Evolutionary conservation across 2,797 vertebrate genomes (phyloP), one percentile per base, ranked within the genome.

Genomic region (Cossypha dichroa): DNA sequence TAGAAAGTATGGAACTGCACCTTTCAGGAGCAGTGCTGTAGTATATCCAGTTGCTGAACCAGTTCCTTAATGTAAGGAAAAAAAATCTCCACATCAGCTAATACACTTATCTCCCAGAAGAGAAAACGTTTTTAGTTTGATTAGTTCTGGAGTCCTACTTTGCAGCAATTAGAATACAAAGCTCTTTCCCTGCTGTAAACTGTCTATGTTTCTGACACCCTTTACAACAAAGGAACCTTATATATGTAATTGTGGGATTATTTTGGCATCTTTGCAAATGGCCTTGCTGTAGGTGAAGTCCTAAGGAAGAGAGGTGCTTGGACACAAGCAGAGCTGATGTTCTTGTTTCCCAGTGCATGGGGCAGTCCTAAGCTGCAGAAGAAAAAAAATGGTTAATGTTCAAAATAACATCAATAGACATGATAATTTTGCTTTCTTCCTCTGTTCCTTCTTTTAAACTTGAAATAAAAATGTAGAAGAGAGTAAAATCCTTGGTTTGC

Each of bases 91-190:
- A n/a, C 64, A 38, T 38, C 59, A 52, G n/a, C 64, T 93, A 29
- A 13, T 41, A 28, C 10, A 33, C 28, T 81, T 15, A 33, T 20
- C 13, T 78, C 43, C 33, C 45, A 82, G 40, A 88, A 80, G 40
- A 86, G 36, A 90, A 84, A 92, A 49, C 20, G 63, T 62, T 10
- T 55, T 94, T 79, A 31, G 55, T 82, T 69, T 79, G 80, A 72
- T 93, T 85, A 85, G 64, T 82, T 23, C 83, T 88, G 33, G 38
- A 85, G 64, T 94, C 56, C 45, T 82, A 15, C 64, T 94, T 94
- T 74, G 33, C 46, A 78, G 60, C 63, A 80, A 92, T 92, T 85
- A 85, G 75, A 91, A 94, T 48, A 93, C 59, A 90, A 56, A 74
- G 17, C 43, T 88, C 60, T 70, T 73, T 26, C 31, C 33, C 43